Percentiles rank a stretch among this genome's conserved stretches.
Conservation (phyloP, 2,113 vertebrate species). For the Rhinoderma darwinii region DNA sequence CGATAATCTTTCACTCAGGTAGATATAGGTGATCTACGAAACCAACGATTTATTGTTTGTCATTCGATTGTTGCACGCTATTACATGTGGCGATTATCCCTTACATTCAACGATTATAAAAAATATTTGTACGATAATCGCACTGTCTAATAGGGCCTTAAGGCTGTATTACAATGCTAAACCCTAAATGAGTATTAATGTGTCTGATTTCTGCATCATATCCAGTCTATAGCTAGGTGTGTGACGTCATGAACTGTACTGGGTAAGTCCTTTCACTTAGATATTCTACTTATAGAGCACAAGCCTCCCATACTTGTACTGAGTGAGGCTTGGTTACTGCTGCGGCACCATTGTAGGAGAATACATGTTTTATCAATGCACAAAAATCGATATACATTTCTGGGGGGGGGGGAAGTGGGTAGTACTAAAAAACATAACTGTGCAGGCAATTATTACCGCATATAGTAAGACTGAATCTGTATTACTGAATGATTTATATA, state of each 20-base stretch:
- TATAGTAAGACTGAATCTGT: background rate
- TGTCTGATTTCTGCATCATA: background rate
- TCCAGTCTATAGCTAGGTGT: background rate
- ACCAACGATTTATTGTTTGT: too few relatives aligned
- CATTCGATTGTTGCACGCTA: too few relatives aligned
- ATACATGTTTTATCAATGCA: background rate
- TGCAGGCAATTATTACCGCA: background rate
- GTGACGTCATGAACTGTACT: too few relatives aligned
- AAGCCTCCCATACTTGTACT: background rate
- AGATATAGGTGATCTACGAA: too few relatives aligned
- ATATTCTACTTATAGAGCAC: background rate
- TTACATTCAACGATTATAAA: too few relatives aligned
- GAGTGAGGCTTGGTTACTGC: background rate
- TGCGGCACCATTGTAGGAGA: background rate
- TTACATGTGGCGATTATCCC: too few relatives aligned
- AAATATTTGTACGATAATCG: too few relatives aligned
- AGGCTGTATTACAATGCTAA: too few relatives aligned
- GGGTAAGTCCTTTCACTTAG: background rate
- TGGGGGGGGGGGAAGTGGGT: background rate
- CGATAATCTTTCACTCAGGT: too few relatives aligned
- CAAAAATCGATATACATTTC: background rate
- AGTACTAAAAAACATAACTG: background rate
- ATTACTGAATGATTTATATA: conserved; percentile 17
- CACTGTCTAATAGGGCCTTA: too few relatives aligned
- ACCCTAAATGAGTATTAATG: too few relatives aligned